Conservation (phyloP, 2,888 invertebrate species). For the Xestobium rufovillosum region DNA sequence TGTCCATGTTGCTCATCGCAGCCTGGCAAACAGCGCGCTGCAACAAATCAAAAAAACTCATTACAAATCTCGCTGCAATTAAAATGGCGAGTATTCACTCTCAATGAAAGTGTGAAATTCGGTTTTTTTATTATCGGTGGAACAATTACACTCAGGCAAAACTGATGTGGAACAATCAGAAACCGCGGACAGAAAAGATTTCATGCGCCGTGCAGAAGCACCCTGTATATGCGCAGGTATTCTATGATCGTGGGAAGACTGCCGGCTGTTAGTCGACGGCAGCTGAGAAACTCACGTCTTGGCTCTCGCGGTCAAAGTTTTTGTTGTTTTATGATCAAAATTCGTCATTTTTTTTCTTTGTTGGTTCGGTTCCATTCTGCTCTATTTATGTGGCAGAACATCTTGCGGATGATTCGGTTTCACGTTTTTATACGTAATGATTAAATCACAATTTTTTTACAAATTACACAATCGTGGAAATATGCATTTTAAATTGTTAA, state of each 20-base stretch:
- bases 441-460: neutral
- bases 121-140: neutral
- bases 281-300: conserved; percentile 42
- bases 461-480: conserved; percentile 1
- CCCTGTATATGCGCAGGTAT: conserved; percentile 42
- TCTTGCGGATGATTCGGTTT: neutral
- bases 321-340: conserved; percentile 40
- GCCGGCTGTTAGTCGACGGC: conserved; percentile 38
- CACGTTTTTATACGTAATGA: conserved; percentile 2
- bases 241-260: conserved; percentile 42
- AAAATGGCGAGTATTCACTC: too few relatives aligned
- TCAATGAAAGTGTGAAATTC: conserved; percentile 2
- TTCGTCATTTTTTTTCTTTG: conserved; percentile 35
- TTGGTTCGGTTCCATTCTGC: conserved; percentile 9
- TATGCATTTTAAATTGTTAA: too few relatives aligned
- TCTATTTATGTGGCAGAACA: conserved; percentile 4
- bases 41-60: conserved; percentile 49
- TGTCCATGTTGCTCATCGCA: conserved; percentile 87
- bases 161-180: conserved; percentile 2
- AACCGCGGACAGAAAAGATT: conserved; percentile 10
- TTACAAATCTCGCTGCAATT: neutral
- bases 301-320: conserved; percentile 41
- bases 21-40: conserved; percentile 89
- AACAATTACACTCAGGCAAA: neutral
- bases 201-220: conserved; percentile 23